Base-by-base conservation (phyloP, 1,140 invertebrate species). In the Ceratina australensis region DNA sequence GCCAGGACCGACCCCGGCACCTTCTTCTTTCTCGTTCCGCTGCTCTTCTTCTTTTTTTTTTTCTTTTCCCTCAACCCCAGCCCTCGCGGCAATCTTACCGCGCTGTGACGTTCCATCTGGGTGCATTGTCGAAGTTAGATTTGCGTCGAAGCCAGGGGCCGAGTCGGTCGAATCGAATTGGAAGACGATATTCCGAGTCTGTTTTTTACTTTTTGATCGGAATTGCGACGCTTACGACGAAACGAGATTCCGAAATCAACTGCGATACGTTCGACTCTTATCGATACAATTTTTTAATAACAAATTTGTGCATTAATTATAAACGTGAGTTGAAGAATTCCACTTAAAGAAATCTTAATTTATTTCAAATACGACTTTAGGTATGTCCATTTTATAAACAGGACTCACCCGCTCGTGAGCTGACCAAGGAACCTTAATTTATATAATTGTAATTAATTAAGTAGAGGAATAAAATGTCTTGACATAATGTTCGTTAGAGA, bases 21-120 rank as follows among this genome's bases (percentile, higher is more conserved):
- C 33, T 42, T 42, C 33, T 81, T 84, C 79, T 80, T 87, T 75
- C 59, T 74, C 74, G 74, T 77, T 77, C 57, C 67, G 50, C 49
- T 20, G 5, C 24, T 28, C 12, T 26, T 26, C 16, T 33, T 66
- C 16, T 12, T 18, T 47, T 24, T 28, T 18, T 75, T 22, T 24
- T 13, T 16, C n/a, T 13, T 16, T 50, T 12, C 0, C 24, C n/a
- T 8, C 65, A 5, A 49, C 18, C 15, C 42, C 33, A 7, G 33
- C 15, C 59, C 47, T 8, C 33, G 16, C 13, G 7, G 26, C 20
- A 61, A 61, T 59, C 66, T 33, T 24, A 50, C 74, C 3, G 33
- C 33, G 4, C 16, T 33, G 61, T 42, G 28, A 56, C 47, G 20
- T 57, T 56, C 67, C 8, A 12, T 28, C 57, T 24, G 12, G 20